phyloP scores from a whole-genome alignment of 2,888 invertebrate genomes.

The Coremacera marginata region DNA sequence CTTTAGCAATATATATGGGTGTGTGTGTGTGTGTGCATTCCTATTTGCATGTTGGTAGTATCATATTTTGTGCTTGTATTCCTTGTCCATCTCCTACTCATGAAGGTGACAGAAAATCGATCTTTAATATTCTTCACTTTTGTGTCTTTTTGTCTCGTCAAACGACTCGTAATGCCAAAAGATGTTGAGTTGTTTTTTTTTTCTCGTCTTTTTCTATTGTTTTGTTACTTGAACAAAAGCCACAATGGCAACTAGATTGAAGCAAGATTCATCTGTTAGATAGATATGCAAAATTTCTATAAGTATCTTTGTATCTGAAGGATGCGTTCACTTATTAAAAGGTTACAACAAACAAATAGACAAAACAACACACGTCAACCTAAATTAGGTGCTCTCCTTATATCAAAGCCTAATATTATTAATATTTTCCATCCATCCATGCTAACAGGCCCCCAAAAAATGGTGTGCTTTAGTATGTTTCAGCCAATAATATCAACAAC shows the following conservation, averaged over 20 bases:
- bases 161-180: neutral
- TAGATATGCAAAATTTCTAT: neutral
- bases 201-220: neutral
- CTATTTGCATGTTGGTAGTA: neutral
- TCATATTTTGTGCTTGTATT: too few species aligned
- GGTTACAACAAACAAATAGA: too few species aligned
- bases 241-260: neutral
- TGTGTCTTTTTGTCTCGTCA: slow-evolving; percentile 2
- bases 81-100: neutral
- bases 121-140: slow-evolving; percentile 42
- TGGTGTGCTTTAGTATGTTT: too few species aligned
- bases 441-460: too few species aligned
- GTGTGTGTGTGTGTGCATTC: neutral
- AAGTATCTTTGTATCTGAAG: neutral
- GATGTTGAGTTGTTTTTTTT: too few species aligned
- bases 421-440: too few species aligned
- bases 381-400: too few species aligned
- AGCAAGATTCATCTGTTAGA: neutral
- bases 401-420: too few species aligned
- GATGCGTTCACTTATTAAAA: neutral
- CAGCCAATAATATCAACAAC: too few species aligned
- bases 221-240: neutral
- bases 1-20: neutral
- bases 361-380: too few species aligned
- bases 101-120: slow-evolving; percentile 47